These are phyloP conservation scores for Drosophila leontia DNA, from an alignment of 1,140 invertebrate species.

Conservation along the genomic window DNA sequence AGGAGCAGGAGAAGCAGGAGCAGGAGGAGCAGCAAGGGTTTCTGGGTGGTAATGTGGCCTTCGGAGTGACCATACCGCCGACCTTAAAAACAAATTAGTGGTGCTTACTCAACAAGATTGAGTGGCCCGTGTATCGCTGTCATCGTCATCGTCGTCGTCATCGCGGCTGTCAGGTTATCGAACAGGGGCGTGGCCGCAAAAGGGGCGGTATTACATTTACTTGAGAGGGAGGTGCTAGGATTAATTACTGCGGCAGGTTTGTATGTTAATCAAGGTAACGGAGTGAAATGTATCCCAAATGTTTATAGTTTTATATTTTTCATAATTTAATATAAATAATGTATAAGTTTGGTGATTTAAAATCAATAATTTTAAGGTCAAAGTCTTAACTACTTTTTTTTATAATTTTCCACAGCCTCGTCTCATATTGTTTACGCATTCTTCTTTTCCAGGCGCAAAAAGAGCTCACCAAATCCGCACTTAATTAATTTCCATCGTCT, in stretches of 20 bases:
- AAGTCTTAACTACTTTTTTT: neutral
- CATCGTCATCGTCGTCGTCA: conserved; percentile 66
- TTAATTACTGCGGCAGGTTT: neutral
- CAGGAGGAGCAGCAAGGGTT: neutral
- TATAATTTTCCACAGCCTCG: conserved; percentile 13
- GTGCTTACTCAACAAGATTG: conserved; percentile 80
- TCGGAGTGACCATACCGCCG: conserved; percentile 20
- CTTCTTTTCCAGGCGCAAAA: conserved; percentile 13
- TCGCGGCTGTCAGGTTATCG: conserved; percentile 1
- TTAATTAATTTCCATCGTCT: conserved; percentile 73
- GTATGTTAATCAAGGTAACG: neutral
- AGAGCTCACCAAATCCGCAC: conserved; percentile 39
- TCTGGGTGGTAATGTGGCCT: neutral
- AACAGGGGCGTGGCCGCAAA: conserved; percentile 4
- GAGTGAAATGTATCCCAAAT: neutral
- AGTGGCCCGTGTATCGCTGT: conserved; percentile 65
- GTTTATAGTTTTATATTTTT: neutral
- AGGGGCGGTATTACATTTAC: neutral
- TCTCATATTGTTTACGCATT: conserved; percentile 7
- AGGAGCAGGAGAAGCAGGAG: neutral
- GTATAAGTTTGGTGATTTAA: too few species aligned
- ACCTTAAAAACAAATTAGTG: conserved; percentile 79
- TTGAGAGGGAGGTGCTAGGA: neutral
- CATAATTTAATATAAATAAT: too few species aligned
- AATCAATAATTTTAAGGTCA: too few species aligned